Evolutionary conservation across 2,797 vertebrate species (phyloP).

Genomic region (Sebastes goodei): DNA sequence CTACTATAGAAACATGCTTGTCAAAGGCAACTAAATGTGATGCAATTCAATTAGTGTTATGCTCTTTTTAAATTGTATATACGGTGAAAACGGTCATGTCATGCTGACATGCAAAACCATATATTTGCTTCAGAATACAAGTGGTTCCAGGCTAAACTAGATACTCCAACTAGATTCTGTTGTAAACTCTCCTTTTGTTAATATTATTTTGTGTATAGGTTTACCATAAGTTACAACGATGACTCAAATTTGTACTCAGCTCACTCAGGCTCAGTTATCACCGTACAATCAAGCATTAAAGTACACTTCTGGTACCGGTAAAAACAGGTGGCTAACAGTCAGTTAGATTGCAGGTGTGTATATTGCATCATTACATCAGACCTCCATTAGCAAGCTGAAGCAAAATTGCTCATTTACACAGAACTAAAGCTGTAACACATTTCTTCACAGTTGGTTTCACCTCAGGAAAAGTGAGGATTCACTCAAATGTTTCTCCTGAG

Average conservation of each 20-base stretch:
- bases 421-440: constrained; percentile 20
- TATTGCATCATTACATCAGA: constrained; percentile 18
- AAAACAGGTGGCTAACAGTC: constrained; percentile 2
- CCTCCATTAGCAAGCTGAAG: not conserved
- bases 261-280: not conserved
- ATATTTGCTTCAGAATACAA: not conserved
- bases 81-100: not conserved
- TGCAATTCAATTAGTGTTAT: not conserved
- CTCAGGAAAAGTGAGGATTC: not conserved
- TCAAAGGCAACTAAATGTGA: not conserved
- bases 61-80: not conserved
- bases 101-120: not conserved
- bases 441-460: constrained; percentile 10
- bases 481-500: not conserved
- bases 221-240: not conserved
- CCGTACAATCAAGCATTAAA: not conserved
- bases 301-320: not conserved
- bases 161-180: not conserved
- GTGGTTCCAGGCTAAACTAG: not conserved
- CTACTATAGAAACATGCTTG: not conserved
- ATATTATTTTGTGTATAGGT: not conserved
- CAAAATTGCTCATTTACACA: constrained; percentile 16
- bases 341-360: constrained; percentile 9
- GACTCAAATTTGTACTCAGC: not conserved
- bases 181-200: not conserved